Evolutionary conservation across 2,113 vertebrate species (phyloP).

Genomic region (Zonotrichia leucophrys): DNA sequence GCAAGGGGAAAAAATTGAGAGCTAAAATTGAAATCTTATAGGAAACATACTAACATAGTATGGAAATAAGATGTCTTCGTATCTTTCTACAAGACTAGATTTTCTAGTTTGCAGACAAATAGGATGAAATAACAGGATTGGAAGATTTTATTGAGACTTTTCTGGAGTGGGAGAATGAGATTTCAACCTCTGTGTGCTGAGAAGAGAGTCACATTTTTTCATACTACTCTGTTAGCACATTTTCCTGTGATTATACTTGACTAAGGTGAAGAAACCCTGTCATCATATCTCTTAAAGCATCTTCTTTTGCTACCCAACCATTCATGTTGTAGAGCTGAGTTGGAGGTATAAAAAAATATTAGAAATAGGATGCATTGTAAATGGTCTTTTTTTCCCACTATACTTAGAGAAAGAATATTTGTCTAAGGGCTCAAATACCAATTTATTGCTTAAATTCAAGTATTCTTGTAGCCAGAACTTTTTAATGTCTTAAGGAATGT

Average conservation of each 20-base stretch:
- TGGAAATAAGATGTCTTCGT: background rate
- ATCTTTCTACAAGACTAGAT: background rate
- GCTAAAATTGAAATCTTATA: background rate
- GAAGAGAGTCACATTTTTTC: background rate
- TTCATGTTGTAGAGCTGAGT: background rate
- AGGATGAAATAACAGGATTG: background rate
- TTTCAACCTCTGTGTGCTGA: background rate
- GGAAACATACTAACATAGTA: background rate
- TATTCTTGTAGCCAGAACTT: background rate
- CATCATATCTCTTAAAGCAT: background rate
- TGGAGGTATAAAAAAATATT: background rate
- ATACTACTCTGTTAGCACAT: background rate
- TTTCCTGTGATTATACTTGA: background rate
- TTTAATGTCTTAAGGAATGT: background rate
- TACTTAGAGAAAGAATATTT: background rate
- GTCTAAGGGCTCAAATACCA: background rate
- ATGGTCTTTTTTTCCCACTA: background rate
- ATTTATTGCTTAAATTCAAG: background rate
- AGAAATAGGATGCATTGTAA: background rate
- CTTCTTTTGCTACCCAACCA: rapidly evolving
- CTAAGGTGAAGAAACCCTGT: background rate
- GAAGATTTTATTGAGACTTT: background rate
- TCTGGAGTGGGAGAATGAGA: background rate
- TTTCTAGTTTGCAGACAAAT: background rate
- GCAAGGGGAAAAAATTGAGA: background rate